These are phyloP conservation scores for Propsilocerus akamusi DNA, from an alignment of 1,140 invertebrate genomes.

Conservation along the genomic window DNA sequence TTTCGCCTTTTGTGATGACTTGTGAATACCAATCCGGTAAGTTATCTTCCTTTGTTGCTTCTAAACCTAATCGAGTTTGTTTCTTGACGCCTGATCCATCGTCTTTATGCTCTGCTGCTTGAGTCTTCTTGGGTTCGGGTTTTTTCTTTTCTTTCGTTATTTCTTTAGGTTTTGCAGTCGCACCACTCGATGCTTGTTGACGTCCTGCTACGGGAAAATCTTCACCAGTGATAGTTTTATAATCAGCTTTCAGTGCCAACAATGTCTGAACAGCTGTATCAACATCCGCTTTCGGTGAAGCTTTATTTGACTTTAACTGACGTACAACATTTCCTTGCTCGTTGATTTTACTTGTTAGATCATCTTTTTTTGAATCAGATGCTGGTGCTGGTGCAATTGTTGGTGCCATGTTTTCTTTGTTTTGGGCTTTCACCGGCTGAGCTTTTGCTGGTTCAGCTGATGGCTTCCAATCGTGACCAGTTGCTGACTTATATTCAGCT, in stretches of 20 bases:
- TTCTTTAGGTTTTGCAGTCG: slow-evolving; percentile 15
- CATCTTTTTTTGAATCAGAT: slow-evolving; percentile 13
- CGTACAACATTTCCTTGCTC: slow-evolving; percentile 40
- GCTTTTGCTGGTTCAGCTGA: slow-evolving; percentile 12
- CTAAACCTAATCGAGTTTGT: slow-evolving; percentile 80
- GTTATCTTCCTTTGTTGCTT: slow-evolving; percentile 83
- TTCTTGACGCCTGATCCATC: slow-evolving; percentile 46
- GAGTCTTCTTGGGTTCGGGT: slow-evolving; percentile 16
- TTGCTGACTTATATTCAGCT: slow-evolving; percentile 38
- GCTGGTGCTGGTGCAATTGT: background rate
- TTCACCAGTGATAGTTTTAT: slow-evolving; percentile 50
- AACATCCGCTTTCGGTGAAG: slow-evolving; percentile 30
- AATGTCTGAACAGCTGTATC: slow-evolving; percentile 55
- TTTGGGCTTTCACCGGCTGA: slow-evolving; percentile 9
- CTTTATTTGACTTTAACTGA: slow-evolving; percentile 31
- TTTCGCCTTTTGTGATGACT: slow-evolving; percentile 92
- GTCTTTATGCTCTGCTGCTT: slow-evolving; percentile 22
- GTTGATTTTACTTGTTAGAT: slow-evolving; percentile 22
- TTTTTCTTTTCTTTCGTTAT: slow-evolving; percentile 23
- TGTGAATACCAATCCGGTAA: slow-evolving; percentile 97
- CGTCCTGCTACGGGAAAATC: slow-evolving; percentile 35
- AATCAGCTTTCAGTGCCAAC: slow-evolving; percentile 57
- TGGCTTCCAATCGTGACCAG: slow-evolving; percentile 43
- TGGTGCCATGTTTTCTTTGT: slow-evolving; percentile 1
- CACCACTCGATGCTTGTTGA: slow-evolving; percentile 12